Evolutionary conservation across 2,888 invertebrate species (phyloP), one percentile per base, ranked within the genome.

Genomic region (Stenoptilia bipunctidactyla): DNA sequence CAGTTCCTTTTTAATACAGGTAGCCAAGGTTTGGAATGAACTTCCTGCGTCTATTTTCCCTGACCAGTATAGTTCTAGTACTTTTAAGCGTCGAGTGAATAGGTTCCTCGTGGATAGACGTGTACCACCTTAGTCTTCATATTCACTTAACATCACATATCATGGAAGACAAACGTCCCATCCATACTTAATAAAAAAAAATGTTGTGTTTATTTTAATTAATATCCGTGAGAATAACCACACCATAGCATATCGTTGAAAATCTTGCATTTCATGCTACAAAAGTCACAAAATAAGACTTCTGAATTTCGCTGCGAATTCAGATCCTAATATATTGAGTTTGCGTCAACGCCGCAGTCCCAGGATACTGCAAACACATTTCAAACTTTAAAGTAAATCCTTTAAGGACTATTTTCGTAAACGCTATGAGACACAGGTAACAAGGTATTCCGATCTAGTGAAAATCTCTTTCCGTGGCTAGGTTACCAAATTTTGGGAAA

Each of bases 311-410:
- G 30, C 30, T n/a, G 30, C 30, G 12, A 4, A 30, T 30, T 30
- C 30, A 30, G n/a, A 30, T 30, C 9, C 30, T 30, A 30, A 30
- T 30, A 30, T 30, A 30, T 30, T 30, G 30, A 8, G 30, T 30
- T 30, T 30, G 12, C 30, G 30, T 30, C 30, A 30, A 20, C 20
- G 20, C 20, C 20, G 20, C 20, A 20, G 8, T 3, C 30, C 30
- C 12, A 30, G 30, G 6, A 12, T 20, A 10, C 30, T n/a, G n/a
- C 2, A 4, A 30, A 12, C n/a, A 30, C n/a, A 30, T 30, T 30
- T 30, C 2, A 30, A 30, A 30, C 30, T 10, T 30, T 30, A 30
- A 30, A 30, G 4, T 30, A 4, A 30, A 12, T 3, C 30, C 10
- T 3, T 30, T 30, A 30, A n/a, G n/a, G 12, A 8, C 30, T 30